Percentiles rank a stretch among this genome's conserved stretches.
Conservation (phyloP, 2,113 vertebrate genomes). For the Cinclus mexicanus region DNA sequence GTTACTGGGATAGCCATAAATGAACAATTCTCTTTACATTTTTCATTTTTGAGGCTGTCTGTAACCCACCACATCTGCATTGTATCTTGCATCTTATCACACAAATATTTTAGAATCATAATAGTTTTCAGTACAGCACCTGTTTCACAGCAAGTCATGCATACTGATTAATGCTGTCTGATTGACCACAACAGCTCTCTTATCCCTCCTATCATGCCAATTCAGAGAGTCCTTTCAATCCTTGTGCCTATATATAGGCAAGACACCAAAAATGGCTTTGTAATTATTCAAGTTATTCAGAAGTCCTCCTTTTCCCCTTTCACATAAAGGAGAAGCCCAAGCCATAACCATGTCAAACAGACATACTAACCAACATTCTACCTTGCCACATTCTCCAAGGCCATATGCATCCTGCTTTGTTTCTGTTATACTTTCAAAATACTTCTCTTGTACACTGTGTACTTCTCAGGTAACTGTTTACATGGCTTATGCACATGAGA, state of each 20-base stretch:
- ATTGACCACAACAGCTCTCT: neutral
- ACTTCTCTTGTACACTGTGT: fast-evolving
- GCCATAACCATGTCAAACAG: neutral
- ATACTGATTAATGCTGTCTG: neutral
- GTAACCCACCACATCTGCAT: neutral
- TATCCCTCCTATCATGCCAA: neutral
- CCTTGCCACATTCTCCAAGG: neutral
- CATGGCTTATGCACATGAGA: neutral
- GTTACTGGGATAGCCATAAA: neutral
- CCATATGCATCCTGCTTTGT: neutral
- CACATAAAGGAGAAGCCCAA: neutral
- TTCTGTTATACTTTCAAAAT: neutral
- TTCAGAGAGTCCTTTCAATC: neutral
- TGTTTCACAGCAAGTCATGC: neutral
- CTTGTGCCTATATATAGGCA: neutral
- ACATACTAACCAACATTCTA: neutral
- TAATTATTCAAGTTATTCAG: neutral
- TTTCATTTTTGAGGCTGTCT: neutral
- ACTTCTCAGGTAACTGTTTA: neutral
- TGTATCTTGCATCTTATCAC: neutral
- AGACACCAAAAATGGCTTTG: neutral
- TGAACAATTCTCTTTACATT: neutral
- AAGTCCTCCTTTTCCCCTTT: neutral
- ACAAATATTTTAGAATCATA: neutral
- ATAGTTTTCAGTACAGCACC: neutral